Base-by-base conservation (phyloP, 2,888 invertebrate genomes). In the Neuroscelio doddi region DNA sequence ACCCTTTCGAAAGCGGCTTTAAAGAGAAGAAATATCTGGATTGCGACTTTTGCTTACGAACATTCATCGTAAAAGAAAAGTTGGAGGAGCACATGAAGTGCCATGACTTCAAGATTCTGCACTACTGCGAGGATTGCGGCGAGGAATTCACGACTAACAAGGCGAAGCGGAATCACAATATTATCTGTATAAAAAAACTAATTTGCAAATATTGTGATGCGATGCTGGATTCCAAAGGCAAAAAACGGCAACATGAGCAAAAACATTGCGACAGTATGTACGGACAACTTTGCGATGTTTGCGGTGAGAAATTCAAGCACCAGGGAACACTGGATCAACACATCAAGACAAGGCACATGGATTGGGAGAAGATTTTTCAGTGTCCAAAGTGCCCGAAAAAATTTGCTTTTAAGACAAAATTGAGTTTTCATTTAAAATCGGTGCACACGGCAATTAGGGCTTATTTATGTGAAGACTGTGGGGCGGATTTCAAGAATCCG, bases 401-500 rank as follows among this genome's bases (percentile, higher is more conserved):
- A 58, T 84, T 84, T 56, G 82, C 84, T 0, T 81, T 84, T 17
- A 82, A 83, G 27, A 82, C 83, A 16, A 84, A 84, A 50, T 55
- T 84, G 24, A 84, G 80, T 9, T 84, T 84, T 59, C 84, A 84
- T 39, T 34, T 84, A 1, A 84, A 84, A 51, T 79, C 83, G 1
- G 84, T 84, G 1, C 84, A 84, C 46, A 83, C 83, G 14, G 80
- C 81, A 0, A 34, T 79, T 12, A 63, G 84, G 24, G 81, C 84
- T 0, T 84, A 75, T 64, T 49, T 84, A 1, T 84, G 84, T 39
- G 84, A 84, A 49, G 84, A 84, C 51, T 84, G 84, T 36, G 84
- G 84, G 0, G 83, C 83, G 1, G 83, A 84, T 67, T 84, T 84
- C 46, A 84, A 84, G 56, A 84, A 84, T 71, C 83, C 84, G 7